A percentile compares a stretch with the other conserved stretches of the same genome.
These are phyloP conservation scores for Nowickia ferox DNA, from an alignment of 2,888 invertebrate species.

Conservation along the genomic window DNA sequence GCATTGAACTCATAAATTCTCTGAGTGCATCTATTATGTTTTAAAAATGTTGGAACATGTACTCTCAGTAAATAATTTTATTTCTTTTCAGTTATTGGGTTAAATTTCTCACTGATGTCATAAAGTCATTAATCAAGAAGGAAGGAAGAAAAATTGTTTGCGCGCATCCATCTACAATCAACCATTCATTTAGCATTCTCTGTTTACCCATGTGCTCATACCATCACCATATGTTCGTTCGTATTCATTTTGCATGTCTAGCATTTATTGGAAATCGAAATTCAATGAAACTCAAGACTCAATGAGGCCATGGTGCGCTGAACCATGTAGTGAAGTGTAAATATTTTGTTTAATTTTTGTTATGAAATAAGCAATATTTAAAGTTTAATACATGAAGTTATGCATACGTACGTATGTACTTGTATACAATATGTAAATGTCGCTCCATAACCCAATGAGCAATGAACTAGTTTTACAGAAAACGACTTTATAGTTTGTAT, in stretches of 20 bases:
- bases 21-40: conserved; percentile 6
- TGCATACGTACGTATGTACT: no score
- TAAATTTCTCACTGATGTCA: conserved; percentile 46
- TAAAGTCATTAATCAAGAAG: conserved; percentile 71
- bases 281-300: conserved; percentile 42
- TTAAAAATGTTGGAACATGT: background rate
- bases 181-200: conserved; percentile 31
- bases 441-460: no score
- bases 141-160: conserved; percentile 61
- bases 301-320: conserved; percentile 34
- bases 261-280: conserved; percentile 50
- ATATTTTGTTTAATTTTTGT: background rate
- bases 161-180: conserved; percentile 38
- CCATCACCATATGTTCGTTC: conserved; percentile 39
- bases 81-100: conserved; percentile 56
- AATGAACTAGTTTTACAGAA: no score
- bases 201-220: conserved; percentile 14
- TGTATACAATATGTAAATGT: no score
- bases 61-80: conserved; percentile 5
- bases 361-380: background rate
- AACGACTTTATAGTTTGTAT: no score
- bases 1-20: background rate
- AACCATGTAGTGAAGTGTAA: conserved; percentile 46
- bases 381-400: background rate
- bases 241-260: background rate